Evolutionary conservation across 1,140 invertebrate species (phyloP).

Genomic region (Drosophila ercepeae): DNA sequence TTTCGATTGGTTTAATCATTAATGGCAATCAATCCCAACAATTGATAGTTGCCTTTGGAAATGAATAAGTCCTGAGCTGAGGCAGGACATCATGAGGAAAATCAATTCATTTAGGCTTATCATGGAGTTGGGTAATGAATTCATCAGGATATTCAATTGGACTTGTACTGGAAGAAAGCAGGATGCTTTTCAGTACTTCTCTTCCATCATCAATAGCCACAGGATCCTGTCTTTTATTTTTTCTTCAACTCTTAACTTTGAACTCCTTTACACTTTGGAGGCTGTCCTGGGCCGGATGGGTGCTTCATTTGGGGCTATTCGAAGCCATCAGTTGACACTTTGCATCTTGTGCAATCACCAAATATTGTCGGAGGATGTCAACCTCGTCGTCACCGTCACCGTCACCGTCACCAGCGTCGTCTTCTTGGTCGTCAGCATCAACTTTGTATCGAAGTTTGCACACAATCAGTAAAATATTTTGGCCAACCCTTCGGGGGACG

Average conservation of each 20-base stretch:
- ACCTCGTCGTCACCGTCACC: constrained; percentile 35
- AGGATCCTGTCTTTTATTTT: constrained; percentile 8
- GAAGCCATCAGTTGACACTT: constrained; percentile 71
- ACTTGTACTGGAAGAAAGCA: neutral
- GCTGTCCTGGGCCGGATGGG: neutral
- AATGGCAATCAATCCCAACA: constrained; percentile 47
- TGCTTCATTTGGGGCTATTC: constrained; percentile 28
- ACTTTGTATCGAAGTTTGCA: constrained; percentile 82
- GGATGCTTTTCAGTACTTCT: no score
- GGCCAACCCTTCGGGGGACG: constrained; percentile 76
- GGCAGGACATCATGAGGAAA: neutral
- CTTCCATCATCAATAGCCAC: constrained; percentile 14
- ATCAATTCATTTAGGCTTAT: constrained; percentile 10
- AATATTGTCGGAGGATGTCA: constrained; percentile 79
- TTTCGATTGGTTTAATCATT: constrained; percentile 44
- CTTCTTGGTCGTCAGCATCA: constrained; percentile 57
- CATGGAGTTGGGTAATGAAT: constrained; percentile 1
- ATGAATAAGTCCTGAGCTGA: neutral
- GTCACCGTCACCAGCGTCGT: constrained; percentile 13
- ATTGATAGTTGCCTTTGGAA: constrained; percentile 21
- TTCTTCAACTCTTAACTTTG: constrained; percentile 9
- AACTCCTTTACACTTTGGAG: constrained; percentile 14
- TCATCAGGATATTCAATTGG: neutral
- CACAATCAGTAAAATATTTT: constrained; percentile 83
- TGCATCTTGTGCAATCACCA: constrained; percentile 82